Conservation (phyloP, 2,888 invertebrate species). For the Drosophila subsilvestris region DNA sequence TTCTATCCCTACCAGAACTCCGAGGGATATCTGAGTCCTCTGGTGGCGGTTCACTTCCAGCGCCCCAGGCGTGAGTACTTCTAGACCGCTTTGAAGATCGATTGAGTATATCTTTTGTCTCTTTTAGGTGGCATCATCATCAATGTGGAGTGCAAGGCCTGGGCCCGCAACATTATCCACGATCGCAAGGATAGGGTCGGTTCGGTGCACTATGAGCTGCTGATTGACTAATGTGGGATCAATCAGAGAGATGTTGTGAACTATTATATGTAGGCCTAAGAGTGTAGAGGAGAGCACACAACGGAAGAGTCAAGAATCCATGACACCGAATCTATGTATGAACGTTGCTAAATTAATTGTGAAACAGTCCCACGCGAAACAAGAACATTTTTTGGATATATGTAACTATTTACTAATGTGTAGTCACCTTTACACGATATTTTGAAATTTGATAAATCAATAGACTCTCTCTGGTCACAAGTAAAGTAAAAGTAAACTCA, state of each 20-base stretch:
- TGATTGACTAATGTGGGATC: slow-evolving; percentile 85
- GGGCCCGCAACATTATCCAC: slow-evolving; percentile 89
- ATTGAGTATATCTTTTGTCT: not conserved
- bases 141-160: slow-evolving; percentile 89
- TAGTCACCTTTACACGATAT: not conserved
- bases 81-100: not conserved
- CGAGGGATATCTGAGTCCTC: slow-evolving; percentile 94
- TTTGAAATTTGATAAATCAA: not conserved
- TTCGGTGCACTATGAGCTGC: slow-evolving; percentile 89
- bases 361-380: not conserved
- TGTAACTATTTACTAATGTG: not conserved
- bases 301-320: not conserved
- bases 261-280: slow-evolving; percentile 8
- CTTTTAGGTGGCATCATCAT: slow-evolving; percentile 85
- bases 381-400: not conserved
- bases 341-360: not conserved
- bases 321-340: not conserved
- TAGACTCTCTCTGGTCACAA: slow-evolving; percentile 6
- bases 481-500: slow-evolving; percentile 35
- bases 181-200: slow-evolving; percentile 89
- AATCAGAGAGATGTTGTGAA: slow-evolving; percentile 8
- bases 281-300: slow-evolving; percentile 19
- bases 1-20: slow-evolving; percentile 95
- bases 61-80: slow-evolving; percentile 90
- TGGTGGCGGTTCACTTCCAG: slow-evolving; percentile 93